phyloP scores from a whole-genome alignment of 2,888 invertebrate species.

The Chrysolina americana region DNA sequence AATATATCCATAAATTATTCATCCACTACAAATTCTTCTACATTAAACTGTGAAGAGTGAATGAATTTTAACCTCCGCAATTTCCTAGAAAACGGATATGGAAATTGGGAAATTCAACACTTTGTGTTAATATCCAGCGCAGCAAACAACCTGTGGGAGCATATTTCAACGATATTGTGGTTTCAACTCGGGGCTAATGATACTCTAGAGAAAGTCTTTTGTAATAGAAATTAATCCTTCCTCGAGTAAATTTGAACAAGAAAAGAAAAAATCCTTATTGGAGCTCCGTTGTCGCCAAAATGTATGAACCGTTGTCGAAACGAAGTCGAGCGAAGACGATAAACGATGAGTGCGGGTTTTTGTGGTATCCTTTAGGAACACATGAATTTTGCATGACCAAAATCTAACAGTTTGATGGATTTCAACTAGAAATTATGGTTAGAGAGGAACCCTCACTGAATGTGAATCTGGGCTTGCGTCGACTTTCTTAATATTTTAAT shows the following conservation, averaged over 20 bases:
- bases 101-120: conserved; percentile 4
- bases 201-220: conserved; percentile 16
- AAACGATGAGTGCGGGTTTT: not conserved
- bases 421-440: no score
- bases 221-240: conserved; percentile 20
- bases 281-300: conserved; percentile 13
- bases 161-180: conserved; percentile 19
- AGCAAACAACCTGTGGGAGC: conserved; percentile 18
- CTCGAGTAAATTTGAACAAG: conserved; percentile 5
- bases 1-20: not conserved
- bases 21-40: not conserved
- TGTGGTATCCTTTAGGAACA: not conserved
- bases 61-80: conserved; percentile 1
- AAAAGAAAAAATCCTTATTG: conserved; percentile 11
- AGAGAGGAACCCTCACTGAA: no score
- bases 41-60: not conserved
- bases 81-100: not conserved
- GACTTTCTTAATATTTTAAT: no score
- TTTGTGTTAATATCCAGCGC: not conserved
- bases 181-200: conserved; percentile 12
- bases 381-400: not conserved
- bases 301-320: not conserved
- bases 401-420: no score
- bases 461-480: no score
- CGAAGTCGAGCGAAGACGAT: conserved; percentile 17